These are phyloP conservation scores for Heliconius nattereri DNA, from an alignment of 1,140 invertebrate species.

Conservation along the genomic window DNA sequence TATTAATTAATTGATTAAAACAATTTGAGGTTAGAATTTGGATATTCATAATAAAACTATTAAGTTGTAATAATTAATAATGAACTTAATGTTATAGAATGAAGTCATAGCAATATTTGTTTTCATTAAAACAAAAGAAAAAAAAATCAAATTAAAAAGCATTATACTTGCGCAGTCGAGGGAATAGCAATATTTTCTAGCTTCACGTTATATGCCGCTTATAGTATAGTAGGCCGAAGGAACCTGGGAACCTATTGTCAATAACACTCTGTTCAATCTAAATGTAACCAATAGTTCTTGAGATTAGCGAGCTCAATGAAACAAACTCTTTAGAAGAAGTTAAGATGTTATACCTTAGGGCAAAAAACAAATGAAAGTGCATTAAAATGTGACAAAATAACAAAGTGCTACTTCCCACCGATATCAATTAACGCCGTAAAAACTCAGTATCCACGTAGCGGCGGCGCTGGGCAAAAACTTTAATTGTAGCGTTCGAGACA, in stretches of 20 bases:
- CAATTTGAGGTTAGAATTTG: not conserved
- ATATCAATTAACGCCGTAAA: constrained; percentile 26
- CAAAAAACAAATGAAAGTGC: not conserved
- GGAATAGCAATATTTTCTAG: not conserved
- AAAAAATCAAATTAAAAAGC: not conserved
- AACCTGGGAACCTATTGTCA: not conserved
- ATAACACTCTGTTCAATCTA: not conserved
- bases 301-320: too few relatives aligned
- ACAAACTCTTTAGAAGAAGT: too few relatives aligned
- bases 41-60: not conserved
- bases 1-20: not conserved
- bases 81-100: too few relatives aligned
- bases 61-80: not conserved
- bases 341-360: too few relatives aligned
- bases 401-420: constrained; percentile 13
- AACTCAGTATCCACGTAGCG: not conserved
- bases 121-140: not conserved
- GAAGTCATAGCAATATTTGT: not conserved
- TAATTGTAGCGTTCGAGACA: constrained; percentile 32
- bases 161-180: not conserved
- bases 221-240: too few relatives aligned
- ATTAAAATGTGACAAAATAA: not conserved
- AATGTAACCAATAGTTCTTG: too few relatives aligned
- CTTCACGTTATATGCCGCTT: too few relatives aligned
- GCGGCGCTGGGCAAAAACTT: constrained; percentile 21